phyloP scores from a whole-genome alignment of 2,113 vertebrate genomes.

The Solenodon paradoxus region DNA sequence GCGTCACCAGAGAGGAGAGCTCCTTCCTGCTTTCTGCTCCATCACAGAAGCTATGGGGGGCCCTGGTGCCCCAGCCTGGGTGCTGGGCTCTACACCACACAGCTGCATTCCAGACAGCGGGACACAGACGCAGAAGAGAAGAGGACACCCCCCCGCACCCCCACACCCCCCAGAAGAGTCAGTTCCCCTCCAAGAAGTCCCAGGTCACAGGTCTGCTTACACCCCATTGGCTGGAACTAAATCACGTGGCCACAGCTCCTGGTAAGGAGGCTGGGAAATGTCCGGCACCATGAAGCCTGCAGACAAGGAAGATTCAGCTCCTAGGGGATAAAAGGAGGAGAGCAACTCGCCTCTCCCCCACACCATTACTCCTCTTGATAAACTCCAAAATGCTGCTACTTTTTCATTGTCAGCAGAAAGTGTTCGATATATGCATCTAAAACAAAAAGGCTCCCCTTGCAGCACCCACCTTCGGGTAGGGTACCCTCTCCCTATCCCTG shows the following conservation, averaged over 20 bases:
- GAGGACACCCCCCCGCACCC: neutral
- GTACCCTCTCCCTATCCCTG: neutral
- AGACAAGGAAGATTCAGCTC: neutral
- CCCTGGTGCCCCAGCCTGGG: neutral
- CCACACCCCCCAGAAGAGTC: neutral
- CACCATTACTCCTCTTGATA: neutral
- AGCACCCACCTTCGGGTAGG: neutral
- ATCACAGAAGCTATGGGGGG: neutral
- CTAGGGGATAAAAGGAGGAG: neutral
- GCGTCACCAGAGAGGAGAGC: neutral
- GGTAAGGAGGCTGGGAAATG: neutral
- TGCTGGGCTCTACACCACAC: neutral
- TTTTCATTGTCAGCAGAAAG: neutral
- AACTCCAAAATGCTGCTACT: neutral
- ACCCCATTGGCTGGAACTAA: neutral
- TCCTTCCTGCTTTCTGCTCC: neutral
- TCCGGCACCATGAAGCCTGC: neutral
- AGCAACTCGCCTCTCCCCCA: neutral
- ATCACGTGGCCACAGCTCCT: neutral
- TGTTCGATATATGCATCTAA: neutral
- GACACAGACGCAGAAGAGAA: neutral
- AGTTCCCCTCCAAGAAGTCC: neutral
- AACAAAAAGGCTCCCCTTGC: neutral
- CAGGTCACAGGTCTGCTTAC: neutral
- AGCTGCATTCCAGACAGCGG: neutral